phyloP scores from a whole-genome alignment of 2,113 vertebrate genomes.

The Nycticorax nycticorax region DNA sequence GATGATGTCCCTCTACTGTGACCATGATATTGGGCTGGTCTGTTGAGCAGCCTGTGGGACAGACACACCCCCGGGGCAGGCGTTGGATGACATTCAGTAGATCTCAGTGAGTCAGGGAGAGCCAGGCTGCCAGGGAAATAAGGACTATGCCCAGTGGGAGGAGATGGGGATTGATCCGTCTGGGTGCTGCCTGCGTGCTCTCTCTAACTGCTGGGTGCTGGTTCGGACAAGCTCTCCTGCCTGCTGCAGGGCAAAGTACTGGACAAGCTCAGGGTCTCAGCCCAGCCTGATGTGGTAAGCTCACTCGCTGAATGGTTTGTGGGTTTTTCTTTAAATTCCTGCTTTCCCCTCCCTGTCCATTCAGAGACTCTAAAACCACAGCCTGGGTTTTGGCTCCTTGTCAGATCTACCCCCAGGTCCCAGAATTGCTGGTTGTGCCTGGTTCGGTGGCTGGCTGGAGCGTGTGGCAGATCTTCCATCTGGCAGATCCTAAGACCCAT shows the following conservation, averaged over 20 bases:
- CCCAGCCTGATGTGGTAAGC: background rate
- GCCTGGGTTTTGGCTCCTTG: background rate
- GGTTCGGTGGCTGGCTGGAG: background rate
- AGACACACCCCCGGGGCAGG: fast-evolving
- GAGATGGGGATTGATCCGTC: background rate
- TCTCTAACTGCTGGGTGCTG: background rate
- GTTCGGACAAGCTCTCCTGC: background rate
- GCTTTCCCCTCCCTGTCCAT: background rate
- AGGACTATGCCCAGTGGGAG: background rate
- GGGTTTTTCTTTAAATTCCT: background rate
- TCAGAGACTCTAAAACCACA: background rate
- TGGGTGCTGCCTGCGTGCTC: background rate
- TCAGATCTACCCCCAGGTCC: background rate
- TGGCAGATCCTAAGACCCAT: background rate
- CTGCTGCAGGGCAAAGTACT: background rate
- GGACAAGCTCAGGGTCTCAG: background rate
- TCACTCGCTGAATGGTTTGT: background rate
- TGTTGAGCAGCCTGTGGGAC: background rate
- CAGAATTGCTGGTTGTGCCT: background rate
- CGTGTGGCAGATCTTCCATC: fast-evolving
- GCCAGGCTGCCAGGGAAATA: background rate
- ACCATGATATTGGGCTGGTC: background rate
- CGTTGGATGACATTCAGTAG: background rate
- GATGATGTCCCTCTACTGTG: background rate
- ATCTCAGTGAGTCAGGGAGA: background rate